Conservation (phyloP, 1,140 invertebrate species). For the Littorina saxatilis region DNA sequence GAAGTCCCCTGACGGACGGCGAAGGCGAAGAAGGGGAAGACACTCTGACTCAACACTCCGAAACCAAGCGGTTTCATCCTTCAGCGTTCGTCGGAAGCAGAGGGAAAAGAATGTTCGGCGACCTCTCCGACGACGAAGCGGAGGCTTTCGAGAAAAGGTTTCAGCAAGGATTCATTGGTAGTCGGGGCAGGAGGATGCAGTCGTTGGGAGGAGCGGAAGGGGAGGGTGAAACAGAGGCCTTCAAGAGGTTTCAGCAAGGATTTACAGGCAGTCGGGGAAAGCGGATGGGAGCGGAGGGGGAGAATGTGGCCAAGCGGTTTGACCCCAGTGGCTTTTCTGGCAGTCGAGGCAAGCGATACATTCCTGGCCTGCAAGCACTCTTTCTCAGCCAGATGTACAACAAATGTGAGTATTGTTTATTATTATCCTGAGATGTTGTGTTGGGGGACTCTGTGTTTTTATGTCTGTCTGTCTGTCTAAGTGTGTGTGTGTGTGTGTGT, state of each 20-base stretch:
- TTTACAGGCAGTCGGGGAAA: slow-evolving; percentile 24
- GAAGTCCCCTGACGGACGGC: not conserved
- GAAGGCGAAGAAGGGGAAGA: not conserved
- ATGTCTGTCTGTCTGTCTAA: not conserved
- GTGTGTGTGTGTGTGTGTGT: no score
- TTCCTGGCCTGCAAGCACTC: slow-evolving; percentile 35
- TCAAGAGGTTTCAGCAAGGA: slow-evolving; percentile 10
- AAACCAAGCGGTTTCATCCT: slow-evolving; percentile 2
- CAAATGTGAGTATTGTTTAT: slow-evolving; percentile 36
- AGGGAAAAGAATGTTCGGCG: slow-evolving; percentile 4
- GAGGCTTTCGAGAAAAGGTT: slow-evolving; percentile 16
- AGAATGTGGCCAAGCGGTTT: slow-evolving; percentile 24
- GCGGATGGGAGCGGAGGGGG: not conserved
- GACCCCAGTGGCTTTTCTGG: slow-evolving; percentile 36
- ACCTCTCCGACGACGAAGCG: not conserved
- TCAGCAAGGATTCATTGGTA: slow-evolving; percentile 3
- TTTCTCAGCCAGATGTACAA: slow-evolving; percentile 34
- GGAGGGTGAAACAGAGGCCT: not conserved
- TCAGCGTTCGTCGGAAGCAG: not conserved
- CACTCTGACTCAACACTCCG: no score
- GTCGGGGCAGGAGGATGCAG: slow-evolving; percentile 7
- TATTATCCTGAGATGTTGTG: no score
- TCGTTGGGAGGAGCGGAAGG: not conserved
- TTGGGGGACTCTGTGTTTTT: no score
- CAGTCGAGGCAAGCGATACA: slow-evolving; percentile 43